A percentile compares a stretch with the other conserved stretches of the same genome.
Evolutionary conservation across 2,797 vertebrate species (phyloP).

Genomic region (Aselliscus stoliczkanus): DNA sequence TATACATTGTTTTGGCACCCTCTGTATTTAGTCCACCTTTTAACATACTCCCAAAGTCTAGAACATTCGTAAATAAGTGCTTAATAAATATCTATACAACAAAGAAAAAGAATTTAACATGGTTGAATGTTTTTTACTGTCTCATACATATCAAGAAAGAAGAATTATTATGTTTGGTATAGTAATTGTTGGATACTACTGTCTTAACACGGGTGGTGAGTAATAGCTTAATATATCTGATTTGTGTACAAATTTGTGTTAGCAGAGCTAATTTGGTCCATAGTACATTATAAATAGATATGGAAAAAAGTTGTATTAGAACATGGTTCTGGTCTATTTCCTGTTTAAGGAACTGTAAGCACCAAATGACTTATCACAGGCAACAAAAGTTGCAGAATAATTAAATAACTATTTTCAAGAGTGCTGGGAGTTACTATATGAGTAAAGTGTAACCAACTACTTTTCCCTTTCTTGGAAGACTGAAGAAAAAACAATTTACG

Average conservation of each 20-base stretch:
- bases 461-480: constrained; percentile 10
- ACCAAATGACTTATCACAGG: not conserved
- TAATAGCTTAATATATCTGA: not conserved
- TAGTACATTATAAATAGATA: not conserved
- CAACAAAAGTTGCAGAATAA: not conserved
- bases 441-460: not conserved
- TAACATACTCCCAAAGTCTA: not conserved
- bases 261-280: not conserved
- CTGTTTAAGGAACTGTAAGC: not conserved
- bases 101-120: not conserved
- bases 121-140: not conserved
- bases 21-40: not conserved
- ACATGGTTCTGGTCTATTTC: not conserved
- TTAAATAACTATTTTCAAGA: constrained; percentile 6
- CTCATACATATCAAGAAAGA: not conserved
- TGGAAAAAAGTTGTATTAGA: not conserved
- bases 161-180: not conserved
- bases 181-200: not conserved
- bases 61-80: not conserved
- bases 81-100: not conserved
- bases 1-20: no score
- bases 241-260: not conserved
- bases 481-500: not conserved
- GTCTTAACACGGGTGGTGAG: not conserved
- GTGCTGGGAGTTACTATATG: not conserved